phyloP scores from a whole-genome alignment of 2,797 vertebrate species.

The Spinibarbus caldwelli region DNA sequence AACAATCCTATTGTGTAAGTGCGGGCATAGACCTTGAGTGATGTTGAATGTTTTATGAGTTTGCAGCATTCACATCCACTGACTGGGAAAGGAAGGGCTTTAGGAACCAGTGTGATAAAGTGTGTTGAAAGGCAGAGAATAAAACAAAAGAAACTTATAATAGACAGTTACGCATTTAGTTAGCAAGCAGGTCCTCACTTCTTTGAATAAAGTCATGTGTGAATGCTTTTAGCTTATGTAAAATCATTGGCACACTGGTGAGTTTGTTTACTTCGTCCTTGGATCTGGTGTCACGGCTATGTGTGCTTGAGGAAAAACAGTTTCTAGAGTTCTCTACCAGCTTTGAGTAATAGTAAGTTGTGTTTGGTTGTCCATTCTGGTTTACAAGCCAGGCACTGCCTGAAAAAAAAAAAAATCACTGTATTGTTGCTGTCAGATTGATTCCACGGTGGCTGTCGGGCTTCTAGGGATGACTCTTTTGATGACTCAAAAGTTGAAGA shows the following conservation, averaged over 20 bases:
- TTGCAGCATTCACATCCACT: conserved; percentile 63
- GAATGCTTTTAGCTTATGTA: conserved; percentile 22
- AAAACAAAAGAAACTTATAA: conserved; percentile 36
- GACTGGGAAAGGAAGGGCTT: conserved; percentile 51
- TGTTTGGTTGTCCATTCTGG: background rate
- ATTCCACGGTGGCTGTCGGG: too few species aligned
- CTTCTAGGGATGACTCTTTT: too few species aligned
- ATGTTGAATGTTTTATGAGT: conserved; percentile 84
- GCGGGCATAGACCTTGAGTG: conserved; percentile 73
- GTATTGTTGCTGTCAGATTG: too few species aligned
- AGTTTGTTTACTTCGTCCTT: conserved; percentile 1
- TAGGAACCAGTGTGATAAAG: conserved; percentile 38
- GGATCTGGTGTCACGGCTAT: background rate
- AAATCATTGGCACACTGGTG: background rate
- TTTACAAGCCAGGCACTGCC: background rate
- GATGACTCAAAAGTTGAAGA: conserved; percentile 19
- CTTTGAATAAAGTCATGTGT: conserved; percentile 1
- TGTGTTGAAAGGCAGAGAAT: conserved; percentile 30
- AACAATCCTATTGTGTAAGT: conserved; percentile 77
- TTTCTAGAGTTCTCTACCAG: conserved; percentile 9
- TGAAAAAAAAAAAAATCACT: too few species aligned
- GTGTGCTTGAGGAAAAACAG: background rate
- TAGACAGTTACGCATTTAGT: conserved; percentile 12
- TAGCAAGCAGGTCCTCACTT: background rate
- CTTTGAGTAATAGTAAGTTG: background rate